Conservation (phyloP, 2,113 vertebrate genomes). For the Albula glossodonta region DNA sequence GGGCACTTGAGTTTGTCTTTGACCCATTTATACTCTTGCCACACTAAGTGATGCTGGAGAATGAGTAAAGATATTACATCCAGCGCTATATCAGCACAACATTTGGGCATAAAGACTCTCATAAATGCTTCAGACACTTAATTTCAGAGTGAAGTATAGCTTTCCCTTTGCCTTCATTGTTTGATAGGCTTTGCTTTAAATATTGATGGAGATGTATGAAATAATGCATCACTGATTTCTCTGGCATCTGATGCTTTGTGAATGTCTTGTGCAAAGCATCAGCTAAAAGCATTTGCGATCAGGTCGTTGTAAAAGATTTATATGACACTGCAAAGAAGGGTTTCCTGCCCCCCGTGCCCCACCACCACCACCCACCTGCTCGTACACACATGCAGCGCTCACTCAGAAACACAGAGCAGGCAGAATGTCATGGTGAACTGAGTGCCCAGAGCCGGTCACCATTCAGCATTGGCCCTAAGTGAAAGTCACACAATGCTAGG, state of each 20-base stretch:
- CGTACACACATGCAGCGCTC: conserved; percentile 24
- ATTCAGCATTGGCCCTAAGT: too few species aligned
- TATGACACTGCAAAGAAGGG: conserved; percentile 19
- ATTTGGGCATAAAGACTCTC: neutral
- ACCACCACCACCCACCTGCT: conserved; percentile 10
- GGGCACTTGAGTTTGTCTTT: neutral
- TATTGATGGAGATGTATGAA: conserved; percentile 16
- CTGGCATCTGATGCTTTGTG: conserved; percentile 3
- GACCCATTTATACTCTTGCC: conserved; percentile 4
- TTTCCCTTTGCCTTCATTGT: conserved; percentile 1
- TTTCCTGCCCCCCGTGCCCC: conserved; percentile 38
- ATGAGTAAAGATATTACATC: conserved; percentile 3
- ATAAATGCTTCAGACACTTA: neutral
- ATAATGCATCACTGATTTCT: conserved; percentile 26
- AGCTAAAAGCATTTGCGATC: conserved; percentile 29
- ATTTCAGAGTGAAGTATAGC: neutral
- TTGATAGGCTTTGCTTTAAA: neutral
- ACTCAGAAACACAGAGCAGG: conserved; percentile 16
- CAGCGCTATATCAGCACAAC: conserved; percentile 12
- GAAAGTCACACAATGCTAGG: conserved; percentile 38
- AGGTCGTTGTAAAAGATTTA: conserved; percentile 34
- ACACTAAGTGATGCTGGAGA: neutral
- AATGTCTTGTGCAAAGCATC: conserved; percentile 12
- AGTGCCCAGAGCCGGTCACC: too few species aligned
- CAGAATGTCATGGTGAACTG: neutral